A percentile compares a stretch with the other conserved stretches of the same genome.
Evolutionary conservation across 1,140 invertebrate genomes (phyloP).

Genomic region (Dolichoris vasculosae): DNA sequence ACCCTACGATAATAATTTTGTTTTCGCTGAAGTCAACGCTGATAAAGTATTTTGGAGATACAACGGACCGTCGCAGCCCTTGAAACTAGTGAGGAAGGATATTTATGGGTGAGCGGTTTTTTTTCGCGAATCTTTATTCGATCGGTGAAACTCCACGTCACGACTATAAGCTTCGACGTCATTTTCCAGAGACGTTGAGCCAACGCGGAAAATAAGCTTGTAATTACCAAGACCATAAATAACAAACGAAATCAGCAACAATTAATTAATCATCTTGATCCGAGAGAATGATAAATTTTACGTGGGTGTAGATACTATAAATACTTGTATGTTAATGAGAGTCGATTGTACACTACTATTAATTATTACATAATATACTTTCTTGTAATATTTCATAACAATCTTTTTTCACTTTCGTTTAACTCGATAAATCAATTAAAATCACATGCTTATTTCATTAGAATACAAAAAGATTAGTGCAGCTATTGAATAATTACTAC

Average conservation of each 20-base stretch:
- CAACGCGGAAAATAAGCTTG: neutral
- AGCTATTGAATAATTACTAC: no score
- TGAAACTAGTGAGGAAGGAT: conserved; percentile 87
- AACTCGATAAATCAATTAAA: neutral
- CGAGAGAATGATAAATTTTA: neutral
- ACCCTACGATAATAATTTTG: conserved; percentile 88
- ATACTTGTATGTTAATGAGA: neutral
- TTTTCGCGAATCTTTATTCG: neutral
- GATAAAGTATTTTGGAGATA: conserved; percentile 92
- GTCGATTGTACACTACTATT: neutral
- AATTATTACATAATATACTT: conserved; percentile 1
- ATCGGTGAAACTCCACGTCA: neutral
- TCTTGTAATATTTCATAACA: neutral
- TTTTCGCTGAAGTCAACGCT: conserved; percentile 92
- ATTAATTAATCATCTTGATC: neutral
- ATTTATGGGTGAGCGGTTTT: conserved; percentile 76
- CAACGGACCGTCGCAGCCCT: conserved; percentile 84
- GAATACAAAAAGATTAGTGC: neutral
- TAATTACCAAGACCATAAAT: neutral
- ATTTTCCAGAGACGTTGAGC: neutral
- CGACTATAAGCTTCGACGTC: neutral
- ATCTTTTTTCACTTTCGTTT: neutral
- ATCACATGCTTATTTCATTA: neutral
- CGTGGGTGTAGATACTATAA: neutral
- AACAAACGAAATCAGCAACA: neutral